These are phyloP conservation scores for Sitobion miscanthi DNA, from an alignment of 1,140 invertebrate species.

Conservation along the genomic window DNA sequence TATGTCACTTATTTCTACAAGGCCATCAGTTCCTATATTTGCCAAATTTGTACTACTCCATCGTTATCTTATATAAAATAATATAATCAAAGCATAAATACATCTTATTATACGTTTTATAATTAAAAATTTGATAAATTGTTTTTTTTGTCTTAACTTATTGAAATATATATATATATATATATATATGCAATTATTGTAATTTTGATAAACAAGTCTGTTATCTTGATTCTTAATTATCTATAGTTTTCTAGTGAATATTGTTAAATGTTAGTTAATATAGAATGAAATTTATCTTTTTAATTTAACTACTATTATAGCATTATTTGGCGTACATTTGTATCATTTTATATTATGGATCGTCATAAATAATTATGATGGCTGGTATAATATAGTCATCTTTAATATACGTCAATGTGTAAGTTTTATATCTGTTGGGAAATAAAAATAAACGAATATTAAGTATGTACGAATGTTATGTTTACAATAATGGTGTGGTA, in stretches of 20 bases:
- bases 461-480: background rate
- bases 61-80: background rate
- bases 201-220: background rate
- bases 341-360: background rate
- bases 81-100: background rate
- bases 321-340: background rate
- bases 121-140: background rate
- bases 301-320: background rate
- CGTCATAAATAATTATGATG: too few species aligned
- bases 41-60: background rate
- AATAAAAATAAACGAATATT: background rate
- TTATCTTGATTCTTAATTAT: background rate
- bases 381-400: background rate
- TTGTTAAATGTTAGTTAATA: background rate
- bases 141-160: background rate
- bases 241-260: background rate
- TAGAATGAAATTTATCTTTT: background rate
- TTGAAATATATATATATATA: rapidly evolving
- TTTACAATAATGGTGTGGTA: background rate
- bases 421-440: background rate
- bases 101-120: too few species aligned
- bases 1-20: background rate
- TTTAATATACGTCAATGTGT: background rate
- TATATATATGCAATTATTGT: background rate
- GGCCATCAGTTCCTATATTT: background rate